Base-by-base conservation (phyloP, 2,113 vertebrate species). In the Strix uralensis region DNA sequence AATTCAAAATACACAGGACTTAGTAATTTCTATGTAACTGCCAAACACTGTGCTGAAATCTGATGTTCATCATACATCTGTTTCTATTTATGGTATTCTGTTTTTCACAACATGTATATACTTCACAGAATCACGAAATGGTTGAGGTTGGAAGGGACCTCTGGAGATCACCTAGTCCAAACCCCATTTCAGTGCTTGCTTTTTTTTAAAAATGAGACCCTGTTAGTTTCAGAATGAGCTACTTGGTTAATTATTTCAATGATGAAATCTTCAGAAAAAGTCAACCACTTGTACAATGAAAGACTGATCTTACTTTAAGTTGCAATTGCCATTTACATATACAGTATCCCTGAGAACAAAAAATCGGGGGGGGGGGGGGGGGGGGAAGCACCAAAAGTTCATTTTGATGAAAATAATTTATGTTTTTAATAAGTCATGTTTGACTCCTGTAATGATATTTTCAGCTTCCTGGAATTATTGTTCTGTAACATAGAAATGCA, bases 361-460 rank as follows among this genome's bases (percentile, higher is more conserved):
- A 17, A 62, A 58, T 16, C 26, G 20, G 19, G 3, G 6, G 7
- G 2, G 19, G 3, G 20, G 19, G 3, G 6, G 7, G 2, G 19
- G 3, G 5, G 7, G 2, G 8, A 26, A 40, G 36, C 26, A 23
- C 10, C n/a, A 27, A 62, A 96, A 91, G 19, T 57, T 73, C 21
- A 71, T 82, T 94, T 83, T 80, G 44, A 65, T 77, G 9, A 85
- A 19, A 94, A 61, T 70, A 0, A 77, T 36, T 80, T 52, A 22
- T 3, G 10, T 26, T 85, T 92, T 83, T 27, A 88, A 29, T 75
- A 83, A 61, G 15, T 30, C 38, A 84, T 27, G 13, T 30, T 74
- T 88, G 36, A 90, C 19, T 54, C 30, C 67, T 70, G 69, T 29
- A 86, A 74, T 32, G 44, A 20, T 22, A 93, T 80, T 63, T 86